These are phyloP conservation scores for Actinia tenebrosa DNA, from an alignment of 64 coral and sea anemone genomes.

Conservation along the genomic window DNA sequence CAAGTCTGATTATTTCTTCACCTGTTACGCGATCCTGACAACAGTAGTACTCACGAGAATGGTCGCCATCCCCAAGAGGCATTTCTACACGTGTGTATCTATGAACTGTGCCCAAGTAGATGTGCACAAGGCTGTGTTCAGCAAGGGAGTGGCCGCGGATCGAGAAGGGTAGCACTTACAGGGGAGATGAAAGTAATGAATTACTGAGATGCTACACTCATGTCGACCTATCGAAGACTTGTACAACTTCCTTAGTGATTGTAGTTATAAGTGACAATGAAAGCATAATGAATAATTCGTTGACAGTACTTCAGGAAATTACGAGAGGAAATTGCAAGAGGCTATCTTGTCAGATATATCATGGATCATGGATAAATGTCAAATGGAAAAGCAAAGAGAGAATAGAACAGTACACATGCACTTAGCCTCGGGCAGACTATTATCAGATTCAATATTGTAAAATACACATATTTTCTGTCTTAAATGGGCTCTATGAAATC, in stretches of 20 bases:
- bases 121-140: background rate
- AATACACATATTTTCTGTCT: constrained; percentile 68
- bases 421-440: constrained; percentile 85
- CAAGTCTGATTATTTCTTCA: constrained; percentile 77
- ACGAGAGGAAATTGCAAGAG: constrained; percentile 98
- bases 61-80: constrained; percentile 63
- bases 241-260: constrained; percentile 73
- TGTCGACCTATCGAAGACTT: constrained; percentile 38
- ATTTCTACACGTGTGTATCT: constrained; percentile 17
- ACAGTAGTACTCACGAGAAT: constrained; percentile 78
- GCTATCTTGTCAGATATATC: constrained; percentile 99
- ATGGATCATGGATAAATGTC: constrained; percentile 95
- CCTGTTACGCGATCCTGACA: constrained; percentile 91
- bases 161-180: constrained; percentile 1
- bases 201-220: constrained; percentile 23
- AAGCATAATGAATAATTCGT: constrained; percentile 99
- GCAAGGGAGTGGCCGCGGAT: constrained; percentile 5
- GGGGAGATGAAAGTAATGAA: constrained; percentile 27
- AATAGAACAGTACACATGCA: constrained; percentile 92
- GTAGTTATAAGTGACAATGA: constrained; percentile 98
- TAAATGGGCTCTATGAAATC: constrained; percentile 74
- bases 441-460: constrained; percentile 74
- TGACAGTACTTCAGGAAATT: constrained; percentile 99
- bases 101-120: background rate
- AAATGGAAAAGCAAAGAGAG: constrained; percentile 79